Percentiles rank a stretch among this genome's conserved stretches.
These are phyloP conservation scores for Passerina amoena DNA, from an alignment of 2,113 vertebrate genomes.

Conservation along the genomic window DNA sequence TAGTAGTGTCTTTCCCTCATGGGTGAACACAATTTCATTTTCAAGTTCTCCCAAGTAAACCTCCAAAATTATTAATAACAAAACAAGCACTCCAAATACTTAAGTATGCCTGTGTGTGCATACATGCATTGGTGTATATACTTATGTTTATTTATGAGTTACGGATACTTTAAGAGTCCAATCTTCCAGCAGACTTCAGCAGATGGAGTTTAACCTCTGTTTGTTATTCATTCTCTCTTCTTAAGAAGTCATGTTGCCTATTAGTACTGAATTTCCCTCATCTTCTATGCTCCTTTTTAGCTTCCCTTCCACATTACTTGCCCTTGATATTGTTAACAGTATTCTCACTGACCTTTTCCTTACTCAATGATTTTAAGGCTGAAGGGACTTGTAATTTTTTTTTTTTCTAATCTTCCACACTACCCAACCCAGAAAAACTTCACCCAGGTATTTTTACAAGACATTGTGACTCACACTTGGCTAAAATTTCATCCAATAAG, in stretches of 20 bases:
- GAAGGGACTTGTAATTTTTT: not conserved
- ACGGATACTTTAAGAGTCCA: not conserved
- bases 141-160: not conserved
- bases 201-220: not conserved
- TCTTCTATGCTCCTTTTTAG: not conserved
- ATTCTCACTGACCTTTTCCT: not conserved
- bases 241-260: not conserved
- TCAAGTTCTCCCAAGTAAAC: not conserved
- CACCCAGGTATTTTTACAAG: not conserved
- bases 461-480: not conserved
- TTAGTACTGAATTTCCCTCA: not conserved
- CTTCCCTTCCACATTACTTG: not conserved
- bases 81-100: not conserved
- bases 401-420: not conserved
- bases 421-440: not conserved
- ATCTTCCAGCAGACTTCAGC: not conserved
- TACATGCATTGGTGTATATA: not conserved
- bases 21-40: not conserved
- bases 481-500: not conserved
- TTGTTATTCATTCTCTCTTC: not conserved
- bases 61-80: not conserved
- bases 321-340: not conserved
- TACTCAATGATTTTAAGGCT: not conserved
- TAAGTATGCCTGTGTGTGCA: accelerated
- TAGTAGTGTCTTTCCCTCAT: not conserved